Evolutionary conservation across 2,888 invertebrate genomes (phyloP).

Genomic region (Orthosia incerta): DNA sequence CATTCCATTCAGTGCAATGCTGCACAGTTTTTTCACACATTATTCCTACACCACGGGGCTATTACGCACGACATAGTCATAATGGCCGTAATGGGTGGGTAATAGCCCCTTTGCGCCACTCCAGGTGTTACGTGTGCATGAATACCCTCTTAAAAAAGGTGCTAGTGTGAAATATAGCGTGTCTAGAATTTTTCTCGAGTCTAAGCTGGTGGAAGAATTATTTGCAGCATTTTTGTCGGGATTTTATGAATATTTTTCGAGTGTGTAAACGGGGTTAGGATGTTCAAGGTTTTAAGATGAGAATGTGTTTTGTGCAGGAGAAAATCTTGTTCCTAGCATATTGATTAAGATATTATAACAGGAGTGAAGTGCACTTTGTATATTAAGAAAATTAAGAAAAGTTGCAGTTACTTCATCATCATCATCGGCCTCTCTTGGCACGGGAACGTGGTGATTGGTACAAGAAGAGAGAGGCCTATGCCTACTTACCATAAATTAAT

Average conservation of each 20-base stretch:
- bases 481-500: too few relatives aligned
- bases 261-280: conserved; percentile 15
- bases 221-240: conserved; percentile 38
- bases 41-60: conserved; percentile 66
- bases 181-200: conserved; percentile 57
- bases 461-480: too few relatives aligned
- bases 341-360: too few relatives aligned
- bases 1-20: conserved; percentile 45
- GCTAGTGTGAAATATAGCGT: conserved; percentile 73
- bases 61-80: conserved; percentile 73
- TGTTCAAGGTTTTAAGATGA: conserved; percentile 5
- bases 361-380: too few relatives aligned
- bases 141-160: conserved; percentile 74
- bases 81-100: conserved; percentile 72
- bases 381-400: too few relatives aligned
- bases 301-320: background rate
- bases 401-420: too few relatives aligned
- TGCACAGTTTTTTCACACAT: conserved; percentile 73
- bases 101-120: conserved; percentile 75
- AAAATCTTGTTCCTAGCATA: background rate
- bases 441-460: too few relatives aligned
- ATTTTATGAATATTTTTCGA: conserved; percentile 48
- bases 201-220: conserved; percentile 46
- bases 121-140: conserved; percentile 76
- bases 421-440: too few relatives aligned